phyloP scores from a whole-genome alignment of 2,113 vertebrate genomes.

The Sakesphorus luctuosus region DNA sequence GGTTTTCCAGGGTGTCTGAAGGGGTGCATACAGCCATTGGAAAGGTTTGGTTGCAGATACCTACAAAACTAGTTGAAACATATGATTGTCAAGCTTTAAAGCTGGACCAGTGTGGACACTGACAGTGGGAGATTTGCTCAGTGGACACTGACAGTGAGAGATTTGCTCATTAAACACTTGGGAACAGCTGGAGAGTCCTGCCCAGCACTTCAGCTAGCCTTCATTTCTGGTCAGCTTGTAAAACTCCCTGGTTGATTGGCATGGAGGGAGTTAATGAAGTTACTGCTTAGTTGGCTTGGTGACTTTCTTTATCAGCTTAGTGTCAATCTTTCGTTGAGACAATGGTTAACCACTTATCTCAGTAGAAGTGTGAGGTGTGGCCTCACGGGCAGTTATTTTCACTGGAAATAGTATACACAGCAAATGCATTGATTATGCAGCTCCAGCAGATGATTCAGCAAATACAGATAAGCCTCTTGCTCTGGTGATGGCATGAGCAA shows the following conservation, averaged over 20 bases:
- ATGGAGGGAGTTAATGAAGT: slow-evolving; percentile 28
- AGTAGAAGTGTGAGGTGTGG: slow-evolving; percentile 60
- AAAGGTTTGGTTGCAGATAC: neutral
- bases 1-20: neutral
- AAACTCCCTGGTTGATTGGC: neutral
- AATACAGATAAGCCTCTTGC: neutral
- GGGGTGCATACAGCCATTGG: no score
- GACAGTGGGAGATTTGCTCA: neutral
- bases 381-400: slow-evolving; percentile 20
- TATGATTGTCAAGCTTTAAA: neutral
- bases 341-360: slow-evolving; percentile 71
- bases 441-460: slow-evolving; percentile 44
- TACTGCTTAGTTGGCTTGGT: neutral
- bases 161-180: neutral
- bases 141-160: neutral
- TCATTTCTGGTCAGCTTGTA: neutral
- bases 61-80: neutral
- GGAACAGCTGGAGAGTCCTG: neutral
- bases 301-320: slow-evolving; percentile 4
- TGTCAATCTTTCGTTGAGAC: slow-evolving; percentile 2
- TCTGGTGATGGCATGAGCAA: neutral
- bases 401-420: slow-evolving; percentile 6
- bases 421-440: slow-evolving; percentile 17
- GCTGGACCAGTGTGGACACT: neutral
- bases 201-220: neutral